Conservation (phyloP, 2,797 vertebrate genomes). For the Silurus lanzhouensis region DNA sequence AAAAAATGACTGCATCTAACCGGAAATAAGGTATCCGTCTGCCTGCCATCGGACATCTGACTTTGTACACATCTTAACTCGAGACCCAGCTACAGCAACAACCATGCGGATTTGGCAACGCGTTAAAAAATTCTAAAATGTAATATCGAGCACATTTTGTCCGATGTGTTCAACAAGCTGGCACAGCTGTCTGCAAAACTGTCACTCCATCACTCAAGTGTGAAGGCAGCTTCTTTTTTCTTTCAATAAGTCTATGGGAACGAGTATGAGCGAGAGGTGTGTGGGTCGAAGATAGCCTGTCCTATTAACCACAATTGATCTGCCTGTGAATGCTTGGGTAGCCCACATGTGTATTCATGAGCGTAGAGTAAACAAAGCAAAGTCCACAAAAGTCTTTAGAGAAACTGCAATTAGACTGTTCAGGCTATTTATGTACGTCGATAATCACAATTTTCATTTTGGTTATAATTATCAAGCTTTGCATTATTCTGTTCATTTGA, state of each 20-base stretch:
- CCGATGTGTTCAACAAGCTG: conserved; percentile 27
- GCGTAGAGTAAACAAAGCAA: background rate
- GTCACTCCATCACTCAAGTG: conserved; percentile 19
- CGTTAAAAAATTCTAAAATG: conserved; percentile 1
- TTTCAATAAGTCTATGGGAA: background rate
- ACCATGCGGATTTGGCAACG: background rate
- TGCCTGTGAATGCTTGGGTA: background rate
- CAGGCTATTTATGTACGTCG: background rate
- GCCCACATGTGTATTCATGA: conserved; percentile 6
- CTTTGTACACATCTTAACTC: background rate
- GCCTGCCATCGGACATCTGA: conserved; percentile 9
- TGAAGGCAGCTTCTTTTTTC: background rate
- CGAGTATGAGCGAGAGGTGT: background rate
- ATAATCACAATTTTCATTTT: background rate
- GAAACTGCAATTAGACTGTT: background rate
- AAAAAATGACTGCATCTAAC: background rate
- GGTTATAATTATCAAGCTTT: background rate
- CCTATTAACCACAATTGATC: background rate
- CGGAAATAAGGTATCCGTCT: background rate
- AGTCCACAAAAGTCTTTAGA: background rate
- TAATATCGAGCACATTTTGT: conserved; percentile 10
- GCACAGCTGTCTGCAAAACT: conserved; percentile 24
- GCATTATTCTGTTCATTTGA: background rate
- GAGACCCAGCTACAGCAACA: background rate
- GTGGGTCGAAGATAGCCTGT: conserved; percentile 7